Evolutionary conservation across 2,888 invertebrate species (phyloP), one percentile per base, ranked within the genome.

Genomic region (Conistra vaccinii): DNA sequence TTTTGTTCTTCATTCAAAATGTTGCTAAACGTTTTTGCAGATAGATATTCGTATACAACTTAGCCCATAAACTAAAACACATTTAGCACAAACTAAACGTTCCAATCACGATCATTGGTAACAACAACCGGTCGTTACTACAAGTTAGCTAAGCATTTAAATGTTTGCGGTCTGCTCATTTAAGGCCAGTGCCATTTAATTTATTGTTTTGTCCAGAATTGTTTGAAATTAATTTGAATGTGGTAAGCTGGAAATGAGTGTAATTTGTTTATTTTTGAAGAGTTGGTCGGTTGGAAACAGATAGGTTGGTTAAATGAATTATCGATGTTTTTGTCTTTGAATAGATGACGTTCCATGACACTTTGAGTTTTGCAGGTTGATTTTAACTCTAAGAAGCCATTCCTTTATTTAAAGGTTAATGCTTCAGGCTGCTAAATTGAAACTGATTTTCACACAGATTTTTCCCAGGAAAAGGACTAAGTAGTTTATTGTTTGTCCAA

Each of bases 121-220:
- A 39, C 45, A 72, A 63, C 45, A 67, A 55, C 68, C 23, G 51
- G n/a, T 51, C 63, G 63, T 82, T 66, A 80, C 63, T 69, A 61
- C 68, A 83, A 81, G 80, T 76, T 82, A 80, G 61, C 83, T 69
- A 83, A 83, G 67, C 83, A 70, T 83, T 80, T 72, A 80, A 82
- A 80, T 68, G 76, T 80, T 80, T 83, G 82, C 26, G 84, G 82
- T 76, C 32, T 32, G 45, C 63, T 68, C 76, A 83, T 83, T 83
- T 73, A 68, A 76, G 76, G 73, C 66, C 57, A 23, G 20, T 39
- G 67, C 69, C 55, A 51, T 69, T 63, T 73, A 70, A 81, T 83
- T 71, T 81, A 81, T 83, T 71, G 83, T 79, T 79, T 69, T 51
- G 75, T 67, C 45, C 67, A 53, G 80, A 63, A 80, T 72, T 80